These are phyloP conservation scores for Branchellion lobata DNA, from an alignment of 2,888 invertebrate genomes.

Conservation along the genomic window DNA sequence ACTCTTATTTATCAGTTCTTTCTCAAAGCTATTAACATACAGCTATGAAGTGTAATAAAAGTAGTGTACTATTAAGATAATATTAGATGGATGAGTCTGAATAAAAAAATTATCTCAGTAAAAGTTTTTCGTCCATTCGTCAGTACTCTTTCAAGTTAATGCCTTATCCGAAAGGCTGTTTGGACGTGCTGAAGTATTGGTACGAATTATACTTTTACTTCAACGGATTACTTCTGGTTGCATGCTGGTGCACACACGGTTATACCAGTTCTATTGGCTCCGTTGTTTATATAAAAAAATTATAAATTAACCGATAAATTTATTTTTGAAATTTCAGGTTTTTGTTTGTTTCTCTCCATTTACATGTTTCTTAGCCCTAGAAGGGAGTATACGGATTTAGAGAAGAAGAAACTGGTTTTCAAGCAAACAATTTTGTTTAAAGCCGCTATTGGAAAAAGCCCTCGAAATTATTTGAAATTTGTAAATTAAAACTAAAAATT, in stretches of 20 bases:
- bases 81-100: too few relatives aligned
- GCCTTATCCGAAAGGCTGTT: constrained; percentile 5
- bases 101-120: too few relatives aligned
- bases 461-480: too few relatives aligned
- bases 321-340: background rate
- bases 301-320: too few relatives aligned
- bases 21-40: too few relatives aligned
- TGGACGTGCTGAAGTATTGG: background rate
- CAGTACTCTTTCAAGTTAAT: background rate
- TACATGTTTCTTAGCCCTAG: background rate
- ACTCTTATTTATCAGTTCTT: too few relatives aligned
- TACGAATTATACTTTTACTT: background rate
- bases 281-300: background rate
- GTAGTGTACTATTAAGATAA: too few relatives aligned
- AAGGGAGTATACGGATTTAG: background rate
- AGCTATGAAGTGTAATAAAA: too few relatives aligned
- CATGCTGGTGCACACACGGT: background rate
- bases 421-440: background rate
- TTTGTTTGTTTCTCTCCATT: background rate
- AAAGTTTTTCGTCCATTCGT: too few relatives aligned
- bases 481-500: background rate
- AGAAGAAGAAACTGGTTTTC: constrained; percentile 5
- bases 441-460: too few relatives aligned
- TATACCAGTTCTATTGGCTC: too few relatives aligned
- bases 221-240: background rate